Evolutionary conservation across 2,888 invertebrate species (phyloP).

Genomic region (Orchesella flavescens): DNA sequence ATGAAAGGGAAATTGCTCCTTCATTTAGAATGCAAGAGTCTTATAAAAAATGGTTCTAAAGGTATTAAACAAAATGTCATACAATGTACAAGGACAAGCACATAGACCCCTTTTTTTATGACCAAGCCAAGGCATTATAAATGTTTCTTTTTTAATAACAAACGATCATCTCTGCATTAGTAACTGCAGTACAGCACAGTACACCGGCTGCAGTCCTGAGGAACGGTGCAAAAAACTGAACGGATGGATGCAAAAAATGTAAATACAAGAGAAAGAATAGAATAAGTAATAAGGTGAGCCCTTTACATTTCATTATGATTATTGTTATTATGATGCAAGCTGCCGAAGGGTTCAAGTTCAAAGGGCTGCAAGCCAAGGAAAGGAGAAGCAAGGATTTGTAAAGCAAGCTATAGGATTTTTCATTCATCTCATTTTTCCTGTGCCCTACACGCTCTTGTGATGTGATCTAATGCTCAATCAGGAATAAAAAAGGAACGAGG

Average conservation of each 20-base stretch:
- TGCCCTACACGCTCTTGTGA: no score
- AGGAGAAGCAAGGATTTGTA: neutral
- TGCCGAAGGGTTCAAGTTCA: constrained; percentile 21
- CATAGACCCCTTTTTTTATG: neutral
- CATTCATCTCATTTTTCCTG: no score
- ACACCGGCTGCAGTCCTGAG: no score
- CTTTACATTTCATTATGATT: constrained; percentile 40
- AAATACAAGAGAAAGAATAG: constrained; percentile 57
- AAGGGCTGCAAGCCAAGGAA: neutral
- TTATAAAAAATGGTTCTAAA: no score
- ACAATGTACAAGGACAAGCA: neutral
- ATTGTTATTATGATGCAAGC: constrained; percentile 8
- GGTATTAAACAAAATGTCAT: neutral
- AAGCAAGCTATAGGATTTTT: no score
- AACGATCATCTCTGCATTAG: constrained; percentile 12
- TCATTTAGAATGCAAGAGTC: no score
- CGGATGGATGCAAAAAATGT: constrained; percentile 62
- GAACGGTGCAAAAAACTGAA: constrained; percentile 4
- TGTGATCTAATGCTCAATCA: neutral
- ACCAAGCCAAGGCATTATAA: no score
- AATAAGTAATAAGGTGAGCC: constrained; percentile 70
- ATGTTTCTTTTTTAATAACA: neutral
- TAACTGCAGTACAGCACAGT: neutral
- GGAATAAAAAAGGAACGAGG: neutral
- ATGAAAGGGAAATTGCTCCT: no score